Evolutionary conservation across 2,113 vertebrate species (phyloP).

Genomic region (Alosa alosa): DNA sequence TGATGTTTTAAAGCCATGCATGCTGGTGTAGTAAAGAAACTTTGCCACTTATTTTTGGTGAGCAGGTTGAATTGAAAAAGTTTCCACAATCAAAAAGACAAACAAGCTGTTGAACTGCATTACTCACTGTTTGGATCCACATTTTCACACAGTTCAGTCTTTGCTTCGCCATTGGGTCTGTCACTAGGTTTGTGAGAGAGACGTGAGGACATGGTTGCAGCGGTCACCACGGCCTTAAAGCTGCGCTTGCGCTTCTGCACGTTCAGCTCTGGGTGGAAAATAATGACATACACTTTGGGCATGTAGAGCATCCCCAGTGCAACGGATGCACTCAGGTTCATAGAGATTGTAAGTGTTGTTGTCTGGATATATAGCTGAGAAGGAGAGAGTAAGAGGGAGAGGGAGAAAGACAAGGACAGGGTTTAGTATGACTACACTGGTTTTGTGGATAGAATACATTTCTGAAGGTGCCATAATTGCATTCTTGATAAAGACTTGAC

Average conservation of each 20-base stretch:
- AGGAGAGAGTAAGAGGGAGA: constrained; percentile 22
- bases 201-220: constrained; percentile 90
- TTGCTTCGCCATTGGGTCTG: constrained; percentile 93
- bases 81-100: not conserved
- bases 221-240: constrained; percentile 94
- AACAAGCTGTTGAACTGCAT: not conserved
- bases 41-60: not conserved
- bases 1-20: not conserved
- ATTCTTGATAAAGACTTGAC: too few species aligned
- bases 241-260: constrained; percentile 94
- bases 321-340: constrained; percentile 96
- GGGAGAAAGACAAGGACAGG: not conserved
- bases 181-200: constrained; percentile 93
- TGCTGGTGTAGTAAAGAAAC: not conserved
- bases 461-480: too few species aligned
- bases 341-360: constrained; percentile 95
- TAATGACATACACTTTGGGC: constrained; percentile 98
- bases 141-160: constrained; percentile 93
- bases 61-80: not conserved
- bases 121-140: constrained; percentile 92
- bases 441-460: not conserved
- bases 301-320: constrained; percentile 97
- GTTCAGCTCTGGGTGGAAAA: constrained; percentile 96
- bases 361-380: constrained; percentile 96
- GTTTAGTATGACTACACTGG: not conserved